A percentile compares a stretch with the other conserved stretches of the same genome.
phyloP scores from a whole-genome alignment of 2,888 invertebrate species.

The Drosophila barbarae region DNA sequence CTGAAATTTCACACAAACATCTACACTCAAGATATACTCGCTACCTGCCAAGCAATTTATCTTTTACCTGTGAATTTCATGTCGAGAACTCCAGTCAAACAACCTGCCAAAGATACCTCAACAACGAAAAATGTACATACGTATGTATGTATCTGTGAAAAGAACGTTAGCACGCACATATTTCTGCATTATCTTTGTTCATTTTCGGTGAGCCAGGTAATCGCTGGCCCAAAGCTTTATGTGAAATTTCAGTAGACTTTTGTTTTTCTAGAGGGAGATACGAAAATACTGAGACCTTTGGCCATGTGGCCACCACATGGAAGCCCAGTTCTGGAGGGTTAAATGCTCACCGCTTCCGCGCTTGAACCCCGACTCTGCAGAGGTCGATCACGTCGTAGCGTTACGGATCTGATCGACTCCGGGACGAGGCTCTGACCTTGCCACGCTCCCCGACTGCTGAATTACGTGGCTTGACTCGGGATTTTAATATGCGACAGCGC shows the following conservation, averaged over 20 bases:
- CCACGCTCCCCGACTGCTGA: slow-evolving; percentile 14
- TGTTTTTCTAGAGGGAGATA: slow-evolving; percentile 10
- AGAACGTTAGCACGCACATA: slow-evolving; percentile 12
- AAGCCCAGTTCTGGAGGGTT: slow-evolving; percentile 20
- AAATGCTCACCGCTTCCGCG: slow-evolving; percentile 5
- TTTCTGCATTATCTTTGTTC: slow-evolving; percentile 42
- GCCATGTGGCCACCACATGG: slow-evolving; percentile 25
- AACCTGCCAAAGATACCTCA: slow-evolving; percentile 10
- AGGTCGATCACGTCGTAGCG: slow-evolving; percentile 31
- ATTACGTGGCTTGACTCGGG: slow-evolving; percentile 28
- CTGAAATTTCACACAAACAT: slow-evolving; percentile 37
- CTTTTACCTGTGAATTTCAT: slow-evolving; percentile 37
- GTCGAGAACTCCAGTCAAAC: slow-evolving; percentile 25
- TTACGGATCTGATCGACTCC: slow-evolving; percentile 32
- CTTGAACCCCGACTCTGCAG: slow-evolving; percentile 14
- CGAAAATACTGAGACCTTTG: slow-evolving; percentile 5
- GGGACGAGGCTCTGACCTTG: slow-evolving; percentile 42
- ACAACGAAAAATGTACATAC: background rate
- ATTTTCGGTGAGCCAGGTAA: slow-evolving; percentile 11
- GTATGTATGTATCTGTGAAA: background rate
- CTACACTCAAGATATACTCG: slow-evolving; percentile 10
- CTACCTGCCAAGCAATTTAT: slow-evolving; percentile 27
- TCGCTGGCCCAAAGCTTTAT: slow-evolving; percentile 32
- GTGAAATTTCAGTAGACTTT: slow-evolving; percentile 50
- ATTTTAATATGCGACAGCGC: slow-evolving; percentile 30